phyloP scores from a whole-genome alignment of 2,888 invertebrate genomes.

The Chymomyza amoena region DNA sequence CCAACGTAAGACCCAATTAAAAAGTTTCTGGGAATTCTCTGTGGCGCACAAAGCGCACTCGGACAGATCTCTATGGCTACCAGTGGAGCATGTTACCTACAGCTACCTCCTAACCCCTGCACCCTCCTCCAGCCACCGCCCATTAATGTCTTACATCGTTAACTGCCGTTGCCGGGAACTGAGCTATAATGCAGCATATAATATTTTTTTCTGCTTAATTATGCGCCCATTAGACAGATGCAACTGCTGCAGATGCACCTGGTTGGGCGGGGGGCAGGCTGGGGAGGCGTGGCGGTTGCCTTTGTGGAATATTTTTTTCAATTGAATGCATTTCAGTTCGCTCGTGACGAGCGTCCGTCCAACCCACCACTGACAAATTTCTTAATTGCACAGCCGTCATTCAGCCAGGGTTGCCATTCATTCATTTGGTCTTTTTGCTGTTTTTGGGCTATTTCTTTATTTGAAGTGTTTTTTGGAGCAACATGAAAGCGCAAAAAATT shows the following conservation, averaged over 20 bases:
- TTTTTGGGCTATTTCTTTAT: background rate
- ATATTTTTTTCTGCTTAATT: slow-evolving; percentile 25
- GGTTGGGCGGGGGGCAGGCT: background rate
- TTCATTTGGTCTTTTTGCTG: background rate
- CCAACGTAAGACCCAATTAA: too few species aligned
- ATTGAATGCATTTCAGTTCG: slow-evolving; percentile 69
- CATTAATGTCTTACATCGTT: background rate
- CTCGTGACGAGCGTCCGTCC: slow-evolving; percentile 7
- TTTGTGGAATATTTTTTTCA: slow-evolving; percentile 27
- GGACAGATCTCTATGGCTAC: too few species aligned
- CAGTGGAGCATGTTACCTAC: background rate
- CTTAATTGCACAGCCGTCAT: slow-evolving; percentile 42
- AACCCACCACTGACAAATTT: slow-evolving; percentile 51
- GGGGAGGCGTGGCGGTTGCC: background rate
- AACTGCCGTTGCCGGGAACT: background rate
- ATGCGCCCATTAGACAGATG: slow-evolving; percentile 34
- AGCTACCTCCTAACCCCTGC: too few species aligned
- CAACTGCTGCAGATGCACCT: background rate
- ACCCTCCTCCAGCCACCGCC: too few species aligned
- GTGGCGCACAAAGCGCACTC: too few species aligned
- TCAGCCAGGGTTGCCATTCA: background rate
- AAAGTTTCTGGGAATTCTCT: too few species aligned
- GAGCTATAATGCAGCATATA: background rate
- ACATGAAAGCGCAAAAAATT: slow-evolving; percentile 49
- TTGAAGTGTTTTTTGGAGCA: slow-evolving; percentile 15